Conservation (phyloP, 2,888 invertebrate species). For the Drosophila birchii region DNA sequence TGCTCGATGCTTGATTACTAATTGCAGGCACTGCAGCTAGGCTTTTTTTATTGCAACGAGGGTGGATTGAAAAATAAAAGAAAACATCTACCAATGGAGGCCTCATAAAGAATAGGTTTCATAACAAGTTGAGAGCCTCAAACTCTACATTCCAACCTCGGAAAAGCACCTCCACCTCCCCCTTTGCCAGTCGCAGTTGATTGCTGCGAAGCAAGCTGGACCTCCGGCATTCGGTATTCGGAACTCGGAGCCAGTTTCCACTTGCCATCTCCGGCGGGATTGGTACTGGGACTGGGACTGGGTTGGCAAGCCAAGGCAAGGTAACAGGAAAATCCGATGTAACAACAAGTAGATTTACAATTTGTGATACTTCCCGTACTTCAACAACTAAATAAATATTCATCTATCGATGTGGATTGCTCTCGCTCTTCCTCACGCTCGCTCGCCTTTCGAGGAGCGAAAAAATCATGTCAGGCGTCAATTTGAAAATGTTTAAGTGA, state of each 20-base stretch:
- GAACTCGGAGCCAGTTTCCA: slow-evolving; percentile 39
- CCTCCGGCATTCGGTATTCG: slow-evolving; percentile 23
- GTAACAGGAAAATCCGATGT: slow-evolving; percentile 51
- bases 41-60: slow-evolving; percentile 35
- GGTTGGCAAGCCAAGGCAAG: slow-evolving; percentile 10
- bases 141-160: slow-evolving; percentile 11
- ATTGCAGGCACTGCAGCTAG: slow-evolving; percentile 62
- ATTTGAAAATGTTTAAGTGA: slow-evolving; percentile 83
- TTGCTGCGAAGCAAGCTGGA: slow-evolving; percentile 27
- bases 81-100: too few relatives aligned
- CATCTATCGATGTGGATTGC: slow-evolving; percentile 61
- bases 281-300: slow-evolving; percentile 7
- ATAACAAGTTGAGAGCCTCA: neutral
- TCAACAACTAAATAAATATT: slow-evolving; percentile 79
- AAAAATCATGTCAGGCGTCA: slow-evolving; percentile 81
- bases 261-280: slow-evolving; percentile 38
- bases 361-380: slow-evolving; percentile 77
- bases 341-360: slow-evolving; percentile 73
- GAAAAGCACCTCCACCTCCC: neutral
- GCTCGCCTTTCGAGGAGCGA: slow-evolving; percentile 22
- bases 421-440: slow-evolving; percentile 13
- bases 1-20: slow-evolving; percentile 75
- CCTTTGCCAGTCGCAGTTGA: slow-evolving; percentile 11
- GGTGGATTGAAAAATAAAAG: too few relatives aligned
- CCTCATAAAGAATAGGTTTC: too few relatives aligned